Evolutionary conservation across 2,888 invertebrate genomes (phyloP).

Genomic region (Trachelus stipa): DNA sequence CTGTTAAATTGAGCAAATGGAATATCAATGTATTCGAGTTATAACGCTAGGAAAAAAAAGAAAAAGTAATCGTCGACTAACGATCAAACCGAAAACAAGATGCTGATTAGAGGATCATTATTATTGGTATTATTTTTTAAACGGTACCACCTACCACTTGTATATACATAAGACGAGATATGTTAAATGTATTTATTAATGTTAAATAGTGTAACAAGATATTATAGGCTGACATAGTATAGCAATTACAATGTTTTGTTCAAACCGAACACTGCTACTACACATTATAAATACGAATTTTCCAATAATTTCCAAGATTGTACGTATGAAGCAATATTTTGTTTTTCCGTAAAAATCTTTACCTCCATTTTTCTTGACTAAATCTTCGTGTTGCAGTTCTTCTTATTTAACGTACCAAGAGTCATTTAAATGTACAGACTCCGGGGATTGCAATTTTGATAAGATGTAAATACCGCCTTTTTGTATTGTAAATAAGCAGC

Average conservation of each 20-base stretch:
- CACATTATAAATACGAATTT: neutral
- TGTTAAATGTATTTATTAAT: slow-evolving; percentile 39
- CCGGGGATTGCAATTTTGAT: neutral
- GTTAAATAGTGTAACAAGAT: slow-evolving; percentile 30
- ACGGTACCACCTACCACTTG: slow-evolving; percentile 21
- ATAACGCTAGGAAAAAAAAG: slow-evolving; percentile 17
- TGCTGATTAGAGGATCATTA: slow-evolving; percentile 15
- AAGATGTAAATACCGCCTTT: neutral
- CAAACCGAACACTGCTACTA: slow-evolving; percentile 12
- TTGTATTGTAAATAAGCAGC: neutral
- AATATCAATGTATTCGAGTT: slow-evolving; percentile 29
- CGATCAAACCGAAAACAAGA: slow-evolving; percentile 17
- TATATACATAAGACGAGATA: slow-evolving; percentile 35
- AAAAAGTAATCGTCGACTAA: slow-evolving; percentile 17
- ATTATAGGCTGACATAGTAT: slow-evolving; percentile 12
- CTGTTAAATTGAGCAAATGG: neutral
- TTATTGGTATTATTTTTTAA: slow-evolving; percentile 11
- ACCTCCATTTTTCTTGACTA: neutral
- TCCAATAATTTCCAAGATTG: neutral
- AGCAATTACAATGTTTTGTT: slow-evolving; percentile 2
- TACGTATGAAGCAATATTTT: too few relatives aligned
- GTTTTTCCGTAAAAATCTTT: neutral
- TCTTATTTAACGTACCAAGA: neutral
- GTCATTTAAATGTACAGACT: neutral
- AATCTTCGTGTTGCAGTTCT: neutral